Base-by-base conservation (phyloP, 2,113 vertebrate genomes). In the Ceyx margarethae region DNA sequence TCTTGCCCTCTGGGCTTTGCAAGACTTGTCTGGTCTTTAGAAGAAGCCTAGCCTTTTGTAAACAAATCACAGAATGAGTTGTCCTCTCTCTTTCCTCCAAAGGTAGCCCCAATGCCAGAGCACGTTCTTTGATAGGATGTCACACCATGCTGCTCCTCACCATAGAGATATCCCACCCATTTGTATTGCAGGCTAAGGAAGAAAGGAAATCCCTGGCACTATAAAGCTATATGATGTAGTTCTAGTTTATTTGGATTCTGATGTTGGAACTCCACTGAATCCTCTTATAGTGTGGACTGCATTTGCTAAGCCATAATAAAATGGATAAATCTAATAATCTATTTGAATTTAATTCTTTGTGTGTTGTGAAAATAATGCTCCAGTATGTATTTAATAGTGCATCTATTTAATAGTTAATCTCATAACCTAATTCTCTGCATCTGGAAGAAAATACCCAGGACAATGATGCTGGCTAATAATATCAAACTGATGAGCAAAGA, bases 401-500 rank as follows among this genome's bases (percentile, higher is more conserved):
- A 90, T 95, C 96, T 95, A 79, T 74, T 94, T 78, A 87, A 79
- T 31, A 89, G 79, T 79, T 90, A 92, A 87, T 94, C 91, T 96
- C 87, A 81, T 94, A 89, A 92, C 90, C 94, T 89, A 51, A 26
- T 94, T 96, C 66, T 88, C 66, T 85, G 46, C 66, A 78, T 87
- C 68, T 91, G 31, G 51, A 88, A 80, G 68, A 91, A 96, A 95
- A 94, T 35, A 51, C 87, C 33, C 77, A 26, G 96, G 93, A 97
- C 97, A 51, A 97, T 97, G 84, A 93, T 96, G 64, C 91, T 96
- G 72, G 93, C 96, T 96, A 97, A 97, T 93, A 97, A 98, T 92
- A 96, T 96, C 90, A 98, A 98, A 96, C 90, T 97, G 94, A 98
- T 98, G 98, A 98, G 97, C 96, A 97, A 97, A 97, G 98, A 95